phyloP scores from a whole-genome alignment of 2,888 invertebrate species.

The Aelia acuminata region DNA sequence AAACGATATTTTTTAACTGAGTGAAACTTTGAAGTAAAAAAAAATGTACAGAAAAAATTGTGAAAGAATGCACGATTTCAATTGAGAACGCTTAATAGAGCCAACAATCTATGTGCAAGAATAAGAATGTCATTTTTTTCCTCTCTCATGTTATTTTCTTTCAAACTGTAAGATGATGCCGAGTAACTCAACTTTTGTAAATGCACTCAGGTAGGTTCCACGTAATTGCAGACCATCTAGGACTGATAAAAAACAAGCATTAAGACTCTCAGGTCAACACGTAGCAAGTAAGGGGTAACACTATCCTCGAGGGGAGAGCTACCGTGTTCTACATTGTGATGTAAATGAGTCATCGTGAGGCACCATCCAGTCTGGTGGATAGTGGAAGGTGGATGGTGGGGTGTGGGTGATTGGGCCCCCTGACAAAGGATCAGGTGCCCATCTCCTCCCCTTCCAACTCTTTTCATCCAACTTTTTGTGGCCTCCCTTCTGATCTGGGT shows the following conservation, averaged over 20 bases:
- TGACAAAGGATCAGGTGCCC: slow-evolving; percentile 44
- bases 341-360: not conserved
- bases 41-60: too few species aligned
- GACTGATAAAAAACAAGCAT: not conserved
- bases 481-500: not conserved
- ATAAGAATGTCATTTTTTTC: not conserved
- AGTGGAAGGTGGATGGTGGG: not conserved
- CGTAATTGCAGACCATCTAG: not conserved
- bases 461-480: slow-evolving; percentile 26
- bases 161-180: not conserved
- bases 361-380: not conserved
- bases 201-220: not conserved
- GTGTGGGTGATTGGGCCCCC: not conserved
- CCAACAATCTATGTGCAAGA: not conserved
- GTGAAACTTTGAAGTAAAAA: too few species aligned
- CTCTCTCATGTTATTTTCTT: not conserved
- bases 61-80: too few species aligned
- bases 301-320: slow-evolving; percentile 24
- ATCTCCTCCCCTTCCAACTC: slow-evolving; percentile 13
- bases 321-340: slow-evolving; percentile 26
- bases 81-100: not conserved
- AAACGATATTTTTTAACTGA: too few species aligned
- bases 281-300: slow-evolving; percentile 24
- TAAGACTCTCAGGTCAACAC: not conserved
- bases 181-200: not conserved